phyloP scores from a whole-genome alignment of 1,140 invertebrate genomes.

The Calycopis cecrops region DNA sequence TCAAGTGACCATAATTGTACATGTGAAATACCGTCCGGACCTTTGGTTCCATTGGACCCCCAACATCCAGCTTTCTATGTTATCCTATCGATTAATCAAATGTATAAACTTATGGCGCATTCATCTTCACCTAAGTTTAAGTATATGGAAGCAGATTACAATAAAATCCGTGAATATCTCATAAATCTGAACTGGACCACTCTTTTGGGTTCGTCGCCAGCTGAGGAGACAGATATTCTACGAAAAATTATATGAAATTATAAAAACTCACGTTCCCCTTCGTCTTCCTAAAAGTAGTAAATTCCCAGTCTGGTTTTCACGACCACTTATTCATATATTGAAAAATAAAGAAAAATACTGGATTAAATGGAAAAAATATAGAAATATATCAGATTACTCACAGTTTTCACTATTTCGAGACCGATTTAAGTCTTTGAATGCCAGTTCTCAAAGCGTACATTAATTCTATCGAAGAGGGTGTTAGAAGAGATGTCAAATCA shows the following conservation, averaged over 20 bases:
- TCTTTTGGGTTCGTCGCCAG: too few species aligned
- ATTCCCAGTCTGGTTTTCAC: constrained; percentile 8
- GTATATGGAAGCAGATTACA: neutral
- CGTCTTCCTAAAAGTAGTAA: too few species aligned
- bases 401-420: neutral
- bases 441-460: neutral
- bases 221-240: too few species aligned
- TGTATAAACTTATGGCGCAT: neutral
- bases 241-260: too few species aligned
- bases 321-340: constrained; percentile 12
- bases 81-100: too few species aligned
- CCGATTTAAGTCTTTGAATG: neutral
- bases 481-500: constrained; percentile 1
- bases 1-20: too few species aligned
- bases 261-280: too few species aligned
- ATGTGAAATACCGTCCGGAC: too few species aligned
- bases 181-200: neutral
- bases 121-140: neutral
- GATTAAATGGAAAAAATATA: constrained; percentile 18
- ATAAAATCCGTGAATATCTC: neutral
- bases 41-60: too few species aligned
- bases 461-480: neutral
- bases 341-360: constrained; percentile 15
- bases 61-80: too few species aligned
- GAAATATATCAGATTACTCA: constrained; percentile 17